Base-by-base conservation (phyloP, 2,797 vertebrate species). In the Argentina silus region DNA sequence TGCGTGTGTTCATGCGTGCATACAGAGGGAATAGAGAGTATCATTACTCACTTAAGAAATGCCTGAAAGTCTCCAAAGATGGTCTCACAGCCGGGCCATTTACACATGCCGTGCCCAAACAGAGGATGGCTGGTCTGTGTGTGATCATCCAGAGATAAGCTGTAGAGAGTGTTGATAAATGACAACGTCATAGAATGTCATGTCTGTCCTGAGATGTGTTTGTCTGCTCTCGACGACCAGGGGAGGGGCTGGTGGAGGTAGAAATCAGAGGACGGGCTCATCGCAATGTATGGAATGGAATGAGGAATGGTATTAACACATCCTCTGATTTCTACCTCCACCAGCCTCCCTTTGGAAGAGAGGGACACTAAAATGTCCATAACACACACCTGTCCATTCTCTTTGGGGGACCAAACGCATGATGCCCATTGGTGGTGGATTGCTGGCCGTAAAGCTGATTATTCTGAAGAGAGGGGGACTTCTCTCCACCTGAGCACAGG, bases 51-150 rank as follows among this genome's bases (percentile, higher is more conserved):
- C 98, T 98, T 98, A 87, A 98, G 93, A 90, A 99, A 99, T 2
- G 96, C 95, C 86, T 96, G 96, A 90, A 98, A 98, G 82, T 99
- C 97, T 90, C 97, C 97, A 73, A 97, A 97, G 76, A 99, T 94
- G 0, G 95, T 96, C 91, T 99, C 98, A 64, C 98, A 99, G 89
- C 98, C 98, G 0, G 98, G 96, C 98, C 98, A 99, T 80, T 99
- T 99, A 91, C 98, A 99, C 77, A 99, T 98, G 0, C 98, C 97
- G 1, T 99, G 98, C 82, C 97, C 97, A 15, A 97, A 99, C 74
- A 99, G 95, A 7, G 96, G 94, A 62, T 99, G 97, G 85, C 90
- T 96, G 65, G 94, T 95, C 79, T 95, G 95, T 7, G 94, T 81
- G 82, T 91, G 94, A 78, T 97, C 96, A 86, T 98, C 97, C 0